phyloP scores from a whole-genome alignment of 2,888 invertebrate species.

The Gymnosoma rotundatum region DNA sequence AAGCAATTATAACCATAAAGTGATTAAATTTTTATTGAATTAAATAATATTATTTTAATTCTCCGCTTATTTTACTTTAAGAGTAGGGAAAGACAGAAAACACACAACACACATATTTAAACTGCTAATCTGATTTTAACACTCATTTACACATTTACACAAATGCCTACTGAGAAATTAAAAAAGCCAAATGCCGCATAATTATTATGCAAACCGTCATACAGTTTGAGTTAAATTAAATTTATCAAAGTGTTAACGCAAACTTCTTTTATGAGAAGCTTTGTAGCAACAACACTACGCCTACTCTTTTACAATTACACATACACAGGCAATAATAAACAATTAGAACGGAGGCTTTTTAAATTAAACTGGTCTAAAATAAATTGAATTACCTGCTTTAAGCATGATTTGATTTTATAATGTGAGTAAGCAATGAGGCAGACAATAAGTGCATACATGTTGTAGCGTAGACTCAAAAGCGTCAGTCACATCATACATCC shows the following conservation, averaged over 20 bases:
- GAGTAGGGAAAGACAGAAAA: conserved; percentile 10
- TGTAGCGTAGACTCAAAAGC: conserved; percentile 59
- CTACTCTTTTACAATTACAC: conserved; percentile 30
- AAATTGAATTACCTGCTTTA: conserved; percentile 70
- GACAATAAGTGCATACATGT: conserved; percentile 20
- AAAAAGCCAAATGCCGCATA: conserved; percentile 38
- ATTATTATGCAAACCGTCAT: conserved; percentile 58
- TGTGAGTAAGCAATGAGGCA: conserved; percentile 18
- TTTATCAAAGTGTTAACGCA: conserved; percentile 29
- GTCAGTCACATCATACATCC: conserved; percentile 63
- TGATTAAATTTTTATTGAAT: no score
- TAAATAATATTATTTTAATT: conserved; percentile 4
- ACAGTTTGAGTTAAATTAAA: conserved; percentile 39
- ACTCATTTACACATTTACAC: conserved; percentile 16
- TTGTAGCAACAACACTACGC: conserved; percentile 27
- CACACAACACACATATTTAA: not conserved
- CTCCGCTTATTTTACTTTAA: not conserved
- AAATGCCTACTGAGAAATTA: not conserved
- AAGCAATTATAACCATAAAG: no score
- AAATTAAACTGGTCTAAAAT: conserved; percentile 66
- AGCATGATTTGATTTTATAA: conserved; percentile 69
- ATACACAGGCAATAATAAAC: conserved; percentile 44
- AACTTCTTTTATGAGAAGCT: conserved; percentile 42
- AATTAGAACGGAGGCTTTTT: conserved; percentile 65
- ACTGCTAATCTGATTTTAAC: conserved; percentile 47